phyloP scores from a whole-genome alignment of 1,140 invertebrate genomes.

The Heliconius hermathena region DNA sequence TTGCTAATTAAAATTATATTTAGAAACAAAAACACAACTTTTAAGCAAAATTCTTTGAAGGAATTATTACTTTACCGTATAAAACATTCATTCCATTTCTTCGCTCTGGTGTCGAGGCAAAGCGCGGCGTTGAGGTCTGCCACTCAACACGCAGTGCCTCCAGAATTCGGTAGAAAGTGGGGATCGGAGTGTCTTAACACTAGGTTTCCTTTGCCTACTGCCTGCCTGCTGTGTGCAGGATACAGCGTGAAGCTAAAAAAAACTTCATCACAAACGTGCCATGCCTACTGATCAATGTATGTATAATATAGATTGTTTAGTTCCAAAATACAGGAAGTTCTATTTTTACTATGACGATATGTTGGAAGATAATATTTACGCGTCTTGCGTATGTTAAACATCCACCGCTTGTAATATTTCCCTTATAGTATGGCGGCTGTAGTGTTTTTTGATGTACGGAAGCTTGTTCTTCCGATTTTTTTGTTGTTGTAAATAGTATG shows the following conservation, averaged over 20 bases:
- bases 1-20: no score
- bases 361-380: constrained; percentile 19
- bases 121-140: no score
- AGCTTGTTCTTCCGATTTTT: not conserved
- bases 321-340: constrained; percentile 12
- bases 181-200: no score
- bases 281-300: not conserved
- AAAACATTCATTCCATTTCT: not conserved
- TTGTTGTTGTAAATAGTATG: no score
- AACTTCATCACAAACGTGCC: not conserved
- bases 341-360: constrained; percentile 21
- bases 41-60: not conserved
- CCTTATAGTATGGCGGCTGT: not conserved
- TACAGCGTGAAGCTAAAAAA: no score
- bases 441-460: not conserved
- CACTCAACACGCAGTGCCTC: no score
- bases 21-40: no score
- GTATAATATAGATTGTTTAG: constrained; percentile 12
- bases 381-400: constrained; percentile 21
- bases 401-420: constrained; percentile 11
- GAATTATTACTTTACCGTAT: not conserved
- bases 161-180: no score
- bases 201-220: no score
- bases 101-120: no score
- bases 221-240: no score